A percentile compares a stretch with the other conserved stretches of the same genome.
These are phyloP conservation scores for Drosophila kepulauana DNA, from an alignment of 1,140 invertebrate species.

Conservation along the genomic window DNA sequence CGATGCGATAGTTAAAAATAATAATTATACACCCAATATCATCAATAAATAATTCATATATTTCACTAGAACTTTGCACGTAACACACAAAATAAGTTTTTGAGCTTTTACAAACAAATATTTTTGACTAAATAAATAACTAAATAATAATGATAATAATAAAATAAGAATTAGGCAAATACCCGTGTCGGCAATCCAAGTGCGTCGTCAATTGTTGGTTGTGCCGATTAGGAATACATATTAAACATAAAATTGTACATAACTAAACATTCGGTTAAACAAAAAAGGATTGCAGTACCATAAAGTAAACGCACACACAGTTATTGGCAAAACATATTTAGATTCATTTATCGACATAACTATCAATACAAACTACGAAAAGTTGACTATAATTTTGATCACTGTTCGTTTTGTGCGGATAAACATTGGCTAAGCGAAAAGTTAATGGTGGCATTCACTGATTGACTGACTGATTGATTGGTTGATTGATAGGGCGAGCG, in stretches of 20 bases:
- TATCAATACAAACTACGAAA: conserved; percentile 21
- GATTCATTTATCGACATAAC: conserved; percentile 14
- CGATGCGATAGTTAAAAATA: background rate
- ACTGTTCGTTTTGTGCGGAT: conserved; percentile 44
- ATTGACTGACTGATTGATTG: conserved; percentile 19
- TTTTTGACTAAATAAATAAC: conserved; percentile 69
- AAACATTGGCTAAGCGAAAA: conserved; percentile 37
- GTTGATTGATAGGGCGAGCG: conserved; percentile 30
- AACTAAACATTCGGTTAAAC: conserved; percentile 58
- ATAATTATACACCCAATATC: background rate
- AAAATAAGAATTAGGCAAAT: conserved; percentile 55
- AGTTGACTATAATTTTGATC: conserved; percentile 59
- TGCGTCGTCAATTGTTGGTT: conserved; percentile 46
- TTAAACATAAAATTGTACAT: conserved; percentile 50
- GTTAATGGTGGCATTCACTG: background rate
- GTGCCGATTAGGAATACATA: conserved; percentile 53
- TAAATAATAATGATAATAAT: conserved; percentile 46
- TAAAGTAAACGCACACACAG: conserved; percentile 18
- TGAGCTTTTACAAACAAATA: conserved; percentile 49
- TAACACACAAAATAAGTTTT: conserved; percentile 34
- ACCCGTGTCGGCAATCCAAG: conserved; percentile 31
- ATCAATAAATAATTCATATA: conserved; percentile 79
- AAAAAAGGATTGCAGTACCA: conserved; percentile 33
- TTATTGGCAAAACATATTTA: conserved; percentile 16
- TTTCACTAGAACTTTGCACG: conserved; percentile 70